Percentiles rank a stretch among this genome's conserved stretches.
These are phyloP conservation scores for Hirtodrosophila alboralis DNA, from an alignment of 2,888 invertebrate genomes.

Conservation along the genomic window DNA sequence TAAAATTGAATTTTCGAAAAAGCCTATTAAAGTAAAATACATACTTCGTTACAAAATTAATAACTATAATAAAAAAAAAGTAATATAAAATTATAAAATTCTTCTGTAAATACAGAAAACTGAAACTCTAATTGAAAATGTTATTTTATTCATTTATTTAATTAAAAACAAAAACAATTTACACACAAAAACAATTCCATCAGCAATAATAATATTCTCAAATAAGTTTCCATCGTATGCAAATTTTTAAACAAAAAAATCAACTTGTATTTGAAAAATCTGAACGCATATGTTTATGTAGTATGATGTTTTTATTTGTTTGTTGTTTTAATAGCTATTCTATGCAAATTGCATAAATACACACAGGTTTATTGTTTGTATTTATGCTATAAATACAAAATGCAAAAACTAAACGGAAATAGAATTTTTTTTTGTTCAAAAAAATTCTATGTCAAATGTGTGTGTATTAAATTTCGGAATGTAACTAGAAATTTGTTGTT, in stretches of 20 bases:
- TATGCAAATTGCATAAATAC: constrained; percentile 55
- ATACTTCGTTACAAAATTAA: too few relatives aligned
- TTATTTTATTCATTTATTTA: neutral
- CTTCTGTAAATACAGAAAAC: too few relatives aligned
- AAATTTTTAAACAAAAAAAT: too few relatives aligned
- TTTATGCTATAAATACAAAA: constrained; percentile 18
- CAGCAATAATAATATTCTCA: constrained; percentile 18
- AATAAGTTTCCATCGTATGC: constrained; percentile 63
- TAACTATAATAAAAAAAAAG: too few relatives aligned
- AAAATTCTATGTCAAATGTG: constrained; percentile 3
- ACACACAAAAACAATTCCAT: constrained; percentile 25
- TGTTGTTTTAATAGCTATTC: constrained; percentile 47
- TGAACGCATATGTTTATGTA: constrained; percentile 21
- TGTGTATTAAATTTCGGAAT: constrained; percentile 5
- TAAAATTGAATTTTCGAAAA: too few relatives aligned
- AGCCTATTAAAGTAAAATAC: too few relatives aligned
- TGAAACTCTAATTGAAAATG: too few relatives aligned
- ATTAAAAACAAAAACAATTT: constrained; percentile 15
- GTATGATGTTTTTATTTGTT: constrained; percentile 1
- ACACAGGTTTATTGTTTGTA: constrained; percentile 13
- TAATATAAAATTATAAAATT: too few relatives aligned
- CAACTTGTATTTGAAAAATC: constrained; percentile 35
- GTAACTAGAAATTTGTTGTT: neutral
- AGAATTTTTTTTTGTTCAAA: constrained; percentile 19
- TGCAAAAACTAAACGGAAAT: constrained; percentile 54